phyloP scores from a whole-genome alignment of 2,888 invertebrate species.

The Cheilosia pagana region DNA sequence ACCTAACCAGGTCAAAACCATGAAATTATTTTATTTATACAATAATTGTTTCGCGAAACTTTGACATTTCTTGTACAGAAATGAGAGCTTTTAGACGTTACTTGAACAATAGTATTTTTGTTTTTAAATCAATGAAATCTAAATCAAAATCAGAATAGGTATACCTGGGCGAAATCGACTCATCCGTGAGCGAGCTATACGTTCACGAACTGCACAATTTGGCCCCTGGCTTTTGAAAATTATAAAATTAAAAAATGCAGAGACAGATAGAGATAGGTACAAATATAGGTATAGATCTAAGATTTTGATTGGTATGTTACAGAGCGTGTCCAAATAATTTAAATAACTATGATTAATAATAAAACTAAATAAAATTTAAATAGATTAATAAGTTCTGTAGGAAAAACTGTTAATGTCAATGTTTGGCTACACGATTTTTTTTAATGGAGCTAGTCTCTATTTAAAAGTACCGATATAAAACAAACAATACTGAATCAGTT shows the following conservation, averaged over 20 bases:
- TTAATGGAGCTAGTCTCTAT: too few species aligned
- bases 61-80: conserved; percentile 43
- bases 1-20: too few species aligned
- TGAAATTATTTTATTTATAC: background rate
- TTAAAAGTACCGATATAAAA: too few species aligned
- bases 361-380: too few species aligned
- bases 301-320: background rate
- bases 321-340: conserved; percentile 18
- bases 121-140: conserved; percentile 8
- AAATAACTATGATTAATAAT: background rate
- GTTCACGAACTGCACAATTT: too few species aligned
- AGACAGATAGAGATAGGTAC: conserved; percentile 1
- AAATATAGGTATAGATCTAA: background rate
- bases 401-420: too few species aligned
- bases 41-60: background rate
- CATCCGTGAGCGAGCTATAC: too few species aligned
- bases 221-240: background rate
- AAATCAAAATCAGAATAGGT: conserved; percentile 29
- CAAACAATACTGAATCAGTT: too few species aligned
- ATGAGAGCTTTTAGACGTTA: conserved; percentile 58
- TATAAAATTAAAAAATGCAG: conserved; percentile 13
- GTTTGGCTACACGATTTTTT: too few species aligned
- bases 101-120: conserved; percentile 8
- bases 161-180: background rate
- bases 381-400: too few species aligned